A percentile compares a stretch with the other conserved stretches of the same genome.
Conservation (phyloP, 2,888 invertebrate species). For the Fragum whitleyi region DNA sequence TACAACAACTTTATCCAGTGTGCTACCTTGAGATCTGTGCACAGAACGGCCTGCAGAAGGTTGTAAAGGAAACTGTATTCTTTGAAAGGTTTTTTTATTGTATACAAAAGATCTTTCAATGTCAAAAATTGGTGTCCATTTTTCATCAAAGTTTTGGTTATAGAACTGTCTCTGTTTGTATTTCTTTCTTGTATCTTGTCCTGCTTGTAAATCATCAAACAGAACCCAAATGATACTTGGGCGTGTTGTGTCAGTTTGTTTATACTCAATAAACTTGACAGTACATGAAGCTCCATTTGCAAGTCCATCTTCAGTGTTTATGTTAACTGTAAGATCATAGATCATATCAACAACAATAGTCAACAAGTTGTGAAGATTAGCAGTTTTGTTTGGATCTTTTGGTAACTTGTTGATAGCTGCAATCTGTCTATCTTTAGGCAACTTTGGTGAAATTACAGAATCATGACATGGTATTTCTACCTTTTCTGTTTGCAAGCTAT, state of each 20-base stretch:
- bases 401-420: conserved; percentile 29
- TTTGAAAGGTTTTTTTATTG: too few species aligned
- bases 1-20: conserved; percentile 43
- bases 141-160: conserved; percentile 27
- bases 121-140: conserved; percentile 63
- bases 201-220: conserved; percentile 44
- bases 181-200: conserved; percentile 40
- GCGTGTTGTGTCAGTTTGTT: conserved; percentile 33
- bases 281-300: conserved; percentile 52
- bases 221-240: conserved; percentile 60
- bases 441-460: too few species aligned
- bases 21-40: too few species aligned
- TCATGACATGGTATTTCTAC: conserved; percentile 33
- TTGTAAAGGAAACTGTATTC: too few species aligned
- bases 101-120: conserved; percentile 46
- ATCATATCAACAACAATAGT: conserved; percentile 12
- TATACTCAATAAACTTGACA: conserved; percentile 53
- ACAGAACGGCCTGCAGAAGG: too few species aligned
- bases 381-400: conserved; percentile 40
- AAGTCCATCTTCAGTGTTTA: too few species aligned
- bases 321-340: too few species aligned
- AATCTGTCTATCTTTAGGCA: conserved; percentile 33
- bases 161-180: conserved; percentile 48
- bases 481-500: conserved; percentile 26
- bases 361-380: conserved; percentile 30